A percentile compares a stretch with the other conserved stretches of the same genome.
Conservation (phyloP, 2,113 vertebrate genomes). For the Gallinago jamesoni region DNA sequence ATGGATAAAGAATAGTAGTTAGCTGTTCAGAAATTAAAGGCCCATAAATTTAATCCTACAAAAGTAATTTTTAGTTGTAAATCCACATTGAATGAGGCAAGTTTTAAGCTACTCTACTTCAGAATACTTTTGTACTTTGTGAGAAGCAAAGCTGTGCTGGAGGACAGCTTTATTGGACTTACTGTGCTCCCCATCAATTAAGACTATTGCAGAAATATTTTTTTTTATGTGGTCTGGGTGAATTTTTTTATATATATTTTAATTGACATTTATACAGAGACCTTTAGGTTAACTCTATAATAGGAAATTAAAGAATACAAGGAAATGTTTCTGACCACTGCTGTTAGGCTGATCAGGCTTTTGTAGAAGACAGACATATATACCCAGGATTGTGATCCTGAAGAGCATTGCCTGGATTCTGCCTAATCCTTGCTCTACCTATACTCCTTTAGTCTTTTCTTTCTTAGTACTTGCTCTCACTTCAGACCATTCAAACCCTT, state of each 20-base stretch:
- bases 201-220: not conserved
- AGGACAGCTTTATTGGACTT: not conserved
- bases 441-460: not conserved
- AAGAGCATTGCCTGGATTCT: not conserved
- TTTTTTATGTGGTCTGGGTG: not conserved
- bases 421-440: not conserved
- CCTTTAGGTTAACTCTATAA: not conserved
- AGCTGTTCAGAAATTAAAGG: not conserved
- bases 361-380: not conserved
- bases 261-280: not conserved
- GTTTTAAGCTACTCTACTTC: not conserved
- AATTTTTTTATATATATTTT: not conserved
- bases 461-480: not conserved
- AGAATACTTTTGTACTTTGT: not conserved
- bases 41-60: not conserved
- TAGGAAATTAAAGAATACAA: not conserved
- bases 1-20: not conserved
- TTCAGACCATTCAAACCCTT: not conserved
- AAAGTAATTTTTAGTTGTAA: not conserved
- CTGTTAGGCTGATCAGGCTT: accelerated
- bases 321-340: not conserved
- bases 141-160: not conserved
- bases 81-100: not conserved
- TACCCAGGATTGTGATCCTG: not conserved
- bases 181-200: not conserved